A percentile compares a stretch with the other conserved stretches of the same genome.
These are phyloP conservation scores for Mesaphorura yosii DNA, from an alignment of 1,140 invertebrate genomes.

Conservation along the genomic window DNA sequence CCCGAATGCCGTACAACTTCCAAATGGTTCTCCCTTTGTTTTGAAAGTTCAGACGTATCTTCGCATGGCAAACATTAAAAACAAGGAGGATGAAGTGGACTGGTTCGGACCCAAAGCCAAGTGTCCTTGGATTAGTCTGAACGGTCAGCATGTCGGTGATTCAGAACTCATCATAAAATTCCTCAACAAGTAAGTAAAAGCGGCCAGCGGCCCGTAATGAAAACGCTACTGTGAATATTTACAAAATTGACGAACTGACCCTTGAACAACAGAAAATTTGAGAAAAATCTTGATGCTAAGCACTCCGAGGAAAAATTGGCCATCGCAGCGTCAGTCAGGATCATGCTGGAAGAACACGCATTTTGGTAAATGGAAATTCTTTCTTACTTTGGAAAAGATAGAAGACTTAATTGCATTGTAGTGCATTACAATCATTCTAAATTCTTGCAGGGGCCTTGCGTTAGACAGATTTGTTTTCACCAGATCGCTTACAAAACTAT, in stretches of 20 bases:
- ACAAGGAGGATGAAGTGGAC: slow-evolving; percentile 12
- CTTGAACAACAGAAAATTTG: slow-evolving; percentile 25
- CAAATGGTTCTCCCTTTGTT: slow-evolving; percentile 33
- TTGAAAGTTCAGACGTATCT: slow-evolving; percentile 32
- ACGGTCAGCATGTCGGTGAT: not conserved
- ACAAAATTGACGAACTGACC: not conserved
- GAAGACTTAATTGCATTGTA: slow-evolving; percentile 22
- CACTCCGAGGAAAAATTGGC: slow-evolving; percentile 12
- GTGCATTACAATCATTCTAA: not conserved
- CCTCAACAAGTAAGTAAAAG: not conserved
- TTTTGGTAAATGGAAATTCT: not conserved
- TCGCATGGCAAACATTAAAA: slow-evolving; percentile 2
- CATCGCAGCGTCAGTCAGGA: slow-evolving; percentile 9
- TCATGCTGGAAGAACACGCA: slow-evolving; percentile 28
- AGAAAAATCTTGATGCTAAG: slow-evolving; percentile 22
- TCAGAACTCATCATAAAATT: not conserved
- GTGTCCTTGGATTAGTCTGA: slow-evolving; percentile 37
- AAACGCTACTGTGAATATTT: not conserved
- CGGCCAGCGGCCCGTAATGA: not conserved
- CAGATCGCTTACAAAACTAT: no score
- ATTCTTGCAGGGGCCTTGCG: not conserved
- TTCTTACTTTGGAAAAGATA: slow-evolving; percentile 22
- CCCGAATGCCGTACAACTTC: slow-evolving; percentile 15
- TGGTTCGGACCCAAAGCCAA: slow-evolving; percentile 32
- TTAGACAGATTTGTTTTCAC: not conserved